Percentiles rank a stretch among this genome's conserved stretches.
Conservation (phyloP, 2,888 invertebrate species). For the Gastrophysa polygoni region DNA sequence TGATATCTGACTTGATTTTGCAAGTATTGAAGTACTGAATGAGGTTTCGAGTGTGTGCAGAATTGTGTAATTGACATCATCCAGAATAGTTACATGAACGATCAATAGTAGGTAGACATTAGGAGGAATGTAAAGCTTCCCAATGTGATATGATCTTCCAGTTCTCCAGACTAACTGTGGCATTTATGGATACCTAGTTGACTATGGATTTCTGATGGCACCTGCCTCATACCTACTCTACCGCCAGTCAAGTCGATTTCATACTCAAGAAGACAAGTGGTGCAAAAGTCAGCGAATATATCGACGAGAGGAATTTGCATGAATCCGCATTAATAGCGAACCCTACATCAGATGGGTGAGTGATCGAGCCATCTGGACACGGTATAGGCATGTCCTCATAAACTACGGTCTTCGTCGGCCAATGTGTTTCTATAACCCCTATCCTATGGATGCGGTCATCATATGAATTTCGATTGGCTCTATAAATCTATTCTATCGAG, state of each 20-base stretch:
- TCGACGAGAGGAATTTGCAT: conserved; percentile 49
- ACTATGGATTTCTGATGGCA: too few relatives aligned
- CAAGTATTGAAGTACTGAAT: too few relatives aligned
- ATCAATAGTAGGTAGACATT: too few relatives aligned
- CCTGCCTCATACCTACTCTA: too few relatives aligned
- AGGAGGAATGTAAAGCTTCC: too few relatives aligned
- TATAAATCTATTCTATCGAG: neutral
- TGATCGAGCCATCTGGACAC: conserved; percentile 56
- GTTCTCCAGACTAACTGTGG: too few relatives aligned
- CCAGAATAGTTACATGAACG: too few relatives aligned
- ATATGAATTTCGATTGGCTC: neutral
- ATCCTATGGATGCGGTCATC: neutral
- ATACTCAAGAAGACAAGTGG: neutral
- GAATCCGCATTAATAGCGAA: conserved; percentile 53
- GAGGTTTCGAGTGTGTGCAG: too few relatives aligned
- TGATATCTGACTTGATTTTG: too few relatives aligned
- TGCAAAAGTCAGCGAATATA: conserved; percentile 28
- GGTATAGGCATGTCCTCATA: conserved; percentile 55
- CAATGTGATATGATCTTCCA: too few relatives aligned
- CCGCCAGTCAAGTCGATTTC: neutral
- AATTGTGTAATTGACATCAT: too few relatives aligned
- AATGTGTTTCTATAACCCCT: neutral
- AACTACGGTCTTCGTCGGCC: conserved; percentile 24
- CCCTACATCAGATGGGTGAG: conserved; percentile 55
- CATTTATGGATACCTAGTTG: too few relatives aligned